Base-by-base conservation (phyloP, 2,113 vertebrate genomes). In the Maccullochella peelii region DNA sequence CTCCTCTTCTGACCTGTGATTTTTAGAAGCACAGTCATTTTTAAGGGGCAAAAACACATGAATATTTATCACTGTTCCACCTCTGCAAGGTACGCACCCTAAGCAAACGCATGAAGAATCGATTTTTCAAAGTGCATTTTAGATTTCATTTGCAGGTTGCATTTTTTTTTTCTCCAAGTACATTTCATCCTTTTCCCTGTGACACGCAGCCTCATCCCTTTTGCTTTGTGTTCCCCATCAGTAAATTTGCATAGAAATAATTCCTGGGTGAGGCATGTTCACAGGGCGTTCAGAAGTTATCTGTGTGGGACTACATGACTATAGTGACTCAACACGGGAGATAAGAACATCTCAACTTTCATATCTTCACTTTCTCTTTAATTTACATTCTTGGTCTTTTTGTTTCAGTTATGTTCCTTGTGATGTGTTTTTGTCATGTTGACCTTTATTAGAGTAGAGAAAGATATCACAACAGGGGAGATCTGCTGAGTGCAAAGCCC, bases 61-160 rank as follows among this genome's bases (percentile, higher is more conserved):
- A 89, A 91, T 92, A 88, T 88, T 84, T 85, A 92, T 91, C 52
- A 70, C 57, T 7, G 5, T 80, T 84, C 77, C 77, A 84, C 70
- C 79, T 84, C 72, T 82, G 86, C 77, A 85, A 80, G 63, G 68
- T 54, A 67, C 25, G 9, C 68, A 71, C 21, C 54, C 11, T 42
- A 61, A 74, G 55, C 68, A 67, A 71, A 58, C 4, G 61, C 61
- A 73, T 75, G 73, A 80, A 81, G 36, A 91, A 92, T 92, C 20
- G 30, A 83, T 83, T 90, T 89, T 81, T 88, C 36, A 30, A 80
- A 88, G 57, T 83, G 72, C 86, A 80, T 85, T 92, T 92, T 67
- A 84, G 77, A 91, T 90, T 91, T 87, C 15, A 88, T 90, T 92
- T 89, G 83, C 77, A 72, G 66, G 71, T 85, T 85, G 67, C 40